Percentiles rank a stretch among this genome's conserved stretches.
Evolutionary conservation across 2,888 invertebrate genomes (phyloP).

Genomic region (Agriopis marginaria): DNA sequence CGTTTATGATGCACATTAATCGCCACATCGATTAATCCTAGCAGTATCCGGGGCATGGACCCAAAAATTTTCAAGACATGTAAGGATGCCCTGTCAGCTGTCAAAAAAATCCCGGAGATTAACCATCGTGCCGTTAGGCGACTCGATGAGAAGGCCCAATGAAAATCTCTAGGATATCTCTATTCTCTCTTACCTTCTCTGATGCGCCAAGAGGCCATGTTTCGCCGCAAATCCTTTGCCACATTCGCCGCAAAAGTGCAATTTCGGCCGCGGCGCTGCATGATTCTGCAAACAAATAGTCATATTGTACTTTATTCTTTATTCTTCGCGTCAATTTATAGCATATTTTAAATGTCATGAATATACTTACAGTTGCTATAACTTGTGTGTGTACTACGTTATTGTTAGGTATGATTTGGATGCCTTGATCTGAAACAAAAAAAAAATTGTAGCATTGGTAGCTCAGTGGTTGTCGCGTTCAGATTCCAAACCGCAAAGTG

Average conservation of each 20-base stretch:
- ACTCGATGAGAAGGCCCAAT: not conserved
- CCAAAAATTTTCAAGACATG: no score
- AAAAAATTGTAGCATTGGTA: not conserved
- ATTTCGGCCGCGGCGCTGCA: conserved; percentile 88
- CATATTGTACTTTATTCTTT: no score
- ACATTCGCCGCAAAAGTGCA: conserved; percentile 92
- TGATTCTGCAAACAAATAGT: conserved; percentile 71
- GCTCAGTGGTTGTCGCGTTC: no score
- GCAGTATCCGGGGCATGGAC: no score
- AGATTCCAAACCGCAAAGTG: no score
- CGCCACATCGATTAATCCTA: no score
- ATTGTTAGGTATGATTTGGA: conserved; percentile 80
- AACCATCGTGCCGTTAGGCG: not conserved
- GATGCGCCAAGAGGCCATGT: conserved; percentile 93
- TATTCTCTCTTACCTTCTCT: conserved; percentile 86
- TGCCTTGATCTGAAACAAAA: conserved; percentile 74
- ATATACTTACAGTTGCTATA: conserved; percentile 76
- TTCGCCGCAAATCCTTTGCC: conserved; percentile 94
- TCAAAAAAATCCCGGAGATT: no score
- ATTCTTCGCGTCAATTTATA: not conserved
- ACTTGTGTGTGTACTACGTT: conserved; percentile 83
- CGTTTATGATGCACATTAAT: no score
- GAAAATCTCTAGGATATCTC: no score
- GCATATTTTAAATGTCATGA: not conserved
- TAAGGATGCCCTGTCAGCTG: no score